Conservation (phyloP, 92 coral and sea anemone species). For the Siderastrea siderea region DNA sequence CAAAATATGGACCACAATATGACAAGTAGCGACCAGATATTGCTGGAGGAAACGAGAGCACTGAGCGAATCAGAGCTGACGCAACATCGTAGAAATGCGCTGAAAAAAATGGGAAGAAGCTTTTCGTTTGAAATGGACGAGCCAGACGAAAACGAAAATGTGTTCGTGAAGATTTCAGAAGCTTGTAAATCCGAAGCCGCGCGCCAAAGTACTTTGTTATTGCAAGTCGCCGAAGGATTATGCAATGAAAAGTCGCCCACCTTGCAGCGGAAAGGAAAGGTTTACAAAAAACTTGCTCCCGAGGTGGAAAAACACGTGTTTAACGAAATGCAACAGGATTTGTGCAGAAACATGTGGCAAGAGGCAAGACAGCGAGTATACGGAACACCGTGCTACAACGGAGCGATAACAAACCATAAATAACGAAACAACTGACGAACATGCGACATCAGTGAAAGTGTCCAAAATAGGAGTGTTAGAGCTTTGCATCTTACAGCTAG, state of each 20-base stretch:
- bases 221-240: slow-evolving; percentile 72
- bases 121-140: slow-evolving; percentile 33
- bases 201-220: slow-evolving; percentile 66
- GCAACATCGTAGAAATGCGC: slow-evolving; percentile 3
- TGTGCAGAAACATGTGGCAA: slow-evolving; percentile 83
- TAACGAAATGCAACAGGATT: slow-evolving; percentile 75
- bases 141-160: slow-evolving; percentile 43
- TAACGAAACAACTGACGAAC: no score
- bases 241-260: slow-evolving; percentile 71
- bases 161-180: slow-evolving; percentile 64
- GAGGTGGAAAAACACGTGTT: slow-evolving; percentile 84
- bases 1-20: slow-evolving; percentile 10
- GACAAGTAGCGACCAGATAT: slow-evolving; percentile 62
- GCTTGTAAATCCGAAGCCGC: slow-evolving; percentile 81
- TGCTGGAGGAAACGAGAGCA: slow-evolving; percentile 25
- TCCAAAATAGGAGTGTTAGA: no score
- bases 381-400: slow-evolving; percentile 61
- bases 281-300: slow-evolving; percentile 85
- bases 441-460: no score
- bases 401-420: neutral
- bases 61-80: slow-evolving; percentile 13
- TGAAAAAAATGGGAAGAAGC: slow-evolving; percentile 38
- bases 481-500: no score
- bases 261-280: slow-evolving; percentile 78
- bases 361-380: slow-evolving; percentile 78